Evolutionary conservation across 2,888 invertebrate genomes (phyloP).

Genomic region (Tipula helvola): DNA sequence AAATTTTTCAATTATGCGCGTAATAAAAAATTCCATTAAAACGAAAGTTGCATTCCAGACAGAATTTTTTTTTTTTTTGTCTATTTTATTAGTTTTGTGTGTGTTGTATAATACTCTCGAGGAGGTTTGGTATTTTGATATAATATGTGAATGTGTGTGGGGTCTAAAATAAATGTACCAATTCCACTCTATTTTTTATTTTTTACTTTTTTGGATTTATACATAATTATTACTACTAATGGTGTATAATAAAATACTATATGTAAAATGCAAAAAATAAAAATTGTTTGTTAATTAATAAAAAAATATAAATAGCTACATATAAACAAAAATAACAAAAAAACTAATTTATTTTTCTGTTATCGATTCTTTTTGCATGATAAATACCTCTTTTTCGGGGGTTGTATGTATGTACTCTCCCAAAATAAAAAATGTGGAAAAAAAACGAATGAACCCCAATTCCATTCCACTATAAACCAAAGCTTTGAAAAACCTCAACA

Average conservation of each 20-base stretch:
- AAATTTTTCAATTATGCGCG: not conserved
- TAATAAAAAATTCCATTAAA: conserved; percentile 4
- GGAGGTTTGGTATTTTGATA: not conserved
- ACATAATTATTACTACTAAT: not conserved
- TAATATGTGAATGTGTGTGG: not conserved
- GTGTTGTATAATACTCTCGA: not conserved
- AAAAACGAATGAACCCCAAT: not conserved
- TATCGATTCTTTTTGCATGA: conserved; percentile 9
- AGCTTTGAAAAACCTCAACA: not conserved
- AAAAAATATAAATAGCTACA: not conserved
- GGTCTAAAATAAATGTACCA: not conserved
- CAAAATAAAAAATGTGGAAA: not conserved
- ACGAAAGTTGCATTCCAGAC: not conserved
- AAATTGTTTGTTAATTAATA: conserved; percentile 6
- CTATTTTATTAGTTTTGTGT: not conserved
- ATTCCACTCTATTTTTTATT: not conserved
- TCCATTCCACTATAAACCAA: not conserved
- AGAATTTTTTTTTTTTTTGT: not conserved
- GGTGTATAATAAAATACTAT: not conserved
- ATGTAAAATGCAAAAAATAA: not conserved
- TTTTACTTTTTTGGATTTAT: too few relatives aligned
- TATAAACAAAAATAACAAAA: not conserved
- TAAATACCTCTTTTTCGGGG: conserved; percentile 6
- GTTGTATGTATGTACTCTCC: not conserved
- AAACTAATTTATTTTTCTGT: conserved; percentile 9